These are phyloP conservation scores for Athene cunicularia DNA, from an alignment of 2,113 vertebrate genomes.

Conservation along the genomic window DNA sequence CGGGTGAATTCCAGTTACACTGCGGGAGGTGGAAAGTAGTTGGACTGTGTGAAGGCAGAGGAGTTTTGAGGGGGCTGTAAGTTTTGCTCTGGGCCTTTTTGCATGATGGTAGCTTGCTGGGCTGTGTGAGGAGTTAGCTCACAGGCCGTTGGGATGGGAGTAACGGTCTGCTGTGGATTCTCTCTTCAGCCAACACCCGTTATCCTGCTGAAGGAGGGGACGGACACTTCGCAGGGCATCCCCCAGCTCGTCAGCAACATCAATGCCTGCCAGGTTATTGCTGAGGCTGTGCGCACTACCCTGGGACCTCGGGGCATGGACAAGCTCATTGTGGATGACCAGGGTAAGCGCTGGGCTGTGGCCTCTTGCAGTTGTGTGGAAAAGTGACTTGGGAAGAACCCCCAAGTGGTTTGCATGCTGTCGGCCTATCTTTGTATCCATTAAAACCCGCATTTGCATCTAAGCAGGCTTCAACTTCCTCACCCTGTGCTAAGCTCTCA, in stretches of 20 bases:
- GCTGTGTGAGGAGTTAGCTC: fast-evolving
- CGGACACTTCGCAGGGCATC: constrained; percentile 93
- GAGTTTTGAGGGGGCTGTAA: fast-evolving
- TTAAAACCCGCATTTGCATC: neutral
- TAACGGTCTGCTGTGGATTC: fast-evolving
- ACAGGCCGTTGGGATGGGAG: fast-evolving
- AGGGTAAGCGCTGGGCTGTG: constrained; percentile 75
- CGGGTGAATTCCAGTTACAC: neutral
- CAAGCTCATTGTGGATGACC: constrained; percentile 93
- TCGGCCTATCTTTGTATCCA: fast-evolving
- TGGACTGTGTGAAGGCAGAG: neutral
- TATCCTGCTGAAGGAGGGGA: constrained; percentile 97
- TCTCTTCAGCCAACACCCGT: constrained; percentile 86
- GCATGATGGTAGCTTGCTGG: fast-evolving
- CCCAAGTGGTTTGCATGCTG: neutral
- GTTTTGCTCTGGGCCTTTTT: neutral
- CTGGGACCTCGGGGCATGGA: constrained; percentile 98
- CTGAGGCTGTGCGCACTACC: constrained; percentile 94
- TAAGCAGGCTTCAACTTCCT: too few species aligned
- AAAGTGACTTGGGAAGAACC: fast-evolving
- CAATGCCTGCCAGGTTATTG: constrained; percentile 96
- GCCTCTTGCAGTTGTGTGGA: fast-evolving
- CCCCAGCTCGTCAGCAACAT: constrained; percentile 98
- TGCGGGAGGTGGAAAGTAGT: too few species aligned
- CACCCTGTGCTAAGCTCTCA: fast-evolving